A percentile compares a stretch with the other conserved stretches of the same genome.
phyloP scores from a whole-genome alignment of 2,797 vertebrate genomes.

The Caiman crocodilus region DNA sequence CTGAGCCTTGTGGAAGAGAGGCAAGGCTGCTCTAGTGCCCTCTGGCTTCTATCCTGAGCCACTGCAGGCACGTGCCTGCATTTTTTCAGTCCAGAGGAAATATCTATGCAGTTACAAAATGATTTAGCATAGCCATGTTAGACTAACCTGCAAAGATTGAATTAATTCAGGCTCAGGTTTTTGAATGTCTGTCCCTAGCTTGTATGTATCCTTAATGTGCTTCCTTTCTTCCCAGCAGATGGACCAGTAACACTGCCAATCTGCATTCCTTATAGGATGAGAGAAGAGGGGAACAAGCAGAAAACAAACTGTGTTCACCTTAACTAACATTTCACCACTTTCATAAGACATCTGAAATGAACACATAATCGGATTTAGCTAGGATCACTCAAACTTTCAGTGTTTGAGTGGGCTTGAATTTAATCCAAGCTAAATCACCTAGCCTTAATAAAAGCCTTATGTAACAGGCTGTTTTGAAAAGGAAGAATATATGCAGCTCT shows the following conservation, averaged over 20 bases:
- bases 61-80: too few relatives aligned
- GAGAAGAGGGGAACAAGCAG: not conserved
- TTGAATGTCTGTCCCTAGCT: too few relatives aligned
- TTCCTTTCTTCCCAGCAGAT: fast-evolving
- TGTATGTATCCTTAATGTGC: not conserved
- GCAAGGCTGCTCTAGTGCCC: too few relatives aligned
- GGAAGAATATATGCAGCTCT: not conserved
- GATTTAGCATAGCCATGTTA: too few relatives aligned
- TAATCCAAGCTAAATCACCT: not conserved
- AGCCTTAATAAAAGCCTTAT: not conserved
- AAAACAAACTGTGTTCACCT: not conserved
- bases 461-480: not conserved
- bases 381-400: not conserved
- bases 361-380: not conserved
- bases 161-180: too few relatives aligned
- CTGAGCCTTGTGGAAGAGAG: too few relatives aligned
- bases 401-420: not conserved
- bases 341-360: not conserved
- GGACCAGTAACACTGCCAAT: not conserved
- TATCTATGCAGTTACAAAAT: too few relatives aligned
- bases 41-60: too few relatives aligned
- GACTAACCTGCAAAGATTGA: too few relatives aligned
- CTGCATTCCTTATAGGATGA: not conserved
- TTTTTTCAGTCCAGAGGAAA: too few relatives aligned
- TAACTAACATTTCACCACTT: not conserved